Evolutionary conservation across 2,113 vertebrate genomes (phyloP), one percentile per base, ranked within the genome.

Genomic region (Nerophis lumbriciformis): DNA sequence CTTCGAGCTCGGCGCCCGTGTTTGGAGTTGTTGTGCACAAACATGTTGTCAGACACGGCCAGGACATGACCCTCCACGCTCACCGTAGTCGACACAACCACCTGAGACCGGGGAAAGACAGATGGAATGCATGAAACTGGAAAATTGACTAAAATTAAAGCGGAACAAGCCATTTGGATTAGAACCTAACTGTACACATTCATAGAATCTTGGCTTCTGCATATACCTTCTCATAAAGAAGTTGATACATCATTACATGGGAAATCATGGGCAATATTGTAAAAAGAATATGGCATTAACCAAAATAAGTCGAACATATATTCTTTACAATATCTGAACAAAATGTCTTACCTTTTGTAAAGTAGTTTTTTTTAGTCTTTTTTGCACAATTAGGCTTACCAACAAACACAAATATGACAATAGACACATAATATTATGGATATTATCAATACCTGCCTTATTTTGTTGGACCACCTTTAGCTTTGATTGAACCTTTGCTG

Each of bases 1-100:
- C 84, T 78, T 21, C 87, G 80, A 55, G 87, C 87, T 39, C 85
- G 59, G 48, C 87, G 87, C 16, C 87, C 87, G 39, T 89, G 87
- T 83, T 89, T 97, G 72, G 94, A 97, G 86, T 97, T 97, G 89
- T 97, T 97, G 88, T 97, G 95, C 69, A 97, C 95, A 80, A 97
- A 97, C 95, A 97, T 97, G 82, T 97, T 97, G 88, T 97, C 95
- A 14, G 95, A 97, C 72, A 97, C 94, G 48, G 94, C 94, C 89
- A 97, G 82, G 84, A 97, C 94, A 21, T 97, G 94, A 85, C 95
- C 94, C 76, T 89, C 87, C 59, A 89, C 87, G 36, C 87, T 89
- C 61, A 89, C 87, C 5, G 87, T 89, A 53, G 87, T 89, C 1
- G 87, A 89, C 65, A 89, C 87, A 8, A 89, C 87, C 84, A 89